Evolutionary conservation across 2,113 vertebrate genomes (phyloP).

Genomic region (Tauraco erythrolophus): DNA sequence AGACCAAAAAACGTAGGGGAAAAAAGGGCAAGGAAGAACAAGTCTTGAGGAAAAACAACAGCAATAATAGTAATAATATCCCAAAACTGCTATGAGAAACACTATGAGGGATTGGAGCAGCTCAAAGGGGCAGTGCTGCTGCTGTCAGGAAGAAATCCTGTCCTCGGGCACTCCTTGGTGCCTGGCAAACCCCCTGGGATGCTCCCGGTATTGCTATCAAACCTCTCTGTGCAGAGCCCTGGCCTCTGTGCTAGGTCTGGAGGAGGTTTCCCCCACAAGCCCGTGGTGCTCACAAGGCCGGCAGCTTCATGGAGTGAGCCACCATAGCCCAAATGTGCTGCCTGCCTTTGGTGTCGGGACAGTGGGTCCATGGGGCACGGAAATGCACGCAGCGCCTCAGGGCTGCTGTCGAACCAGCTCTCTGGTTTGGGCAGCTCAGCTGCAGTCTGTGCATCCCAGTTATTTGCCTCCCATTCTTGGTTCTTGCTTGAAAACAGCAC

Average conservation of each 20-base stretch:
- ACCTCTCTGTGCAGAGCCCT: background rate
- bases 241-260: accelerated
- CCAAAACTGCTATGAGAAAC: background rate
- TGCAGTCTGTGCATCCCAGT: background rate
- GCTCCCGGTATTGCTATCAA: background rate
- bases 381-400: background rate
- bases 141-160: background rate
- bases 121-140: background rate
- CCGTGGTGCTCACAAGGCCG: accelerated
- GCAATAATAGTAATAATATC: background rate
- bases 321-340: background rate
- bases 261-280: no score
- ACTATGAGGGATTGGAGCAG: background rate
- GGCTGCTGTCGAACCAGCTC: background rate
- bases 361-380: accelerated
- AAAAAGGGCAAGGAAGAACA: background rate
- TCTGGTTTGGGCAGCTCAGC: background rate
- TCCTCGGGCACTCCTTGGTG: background rate
- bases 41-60: background rate
- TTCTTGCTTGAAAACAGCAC: background rate
- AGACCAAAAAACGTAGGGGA: background rate
- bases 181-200: background rate
- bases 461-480: background rate
- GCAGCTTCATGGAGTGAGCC: background rate
- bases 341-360: background rate